Evolutionary conservation across 2,888 invertebrate genomes (phyloP), one percentile per base, ranked within the genome.

Genomic region (Meliscaeva auricollis): DNA sequence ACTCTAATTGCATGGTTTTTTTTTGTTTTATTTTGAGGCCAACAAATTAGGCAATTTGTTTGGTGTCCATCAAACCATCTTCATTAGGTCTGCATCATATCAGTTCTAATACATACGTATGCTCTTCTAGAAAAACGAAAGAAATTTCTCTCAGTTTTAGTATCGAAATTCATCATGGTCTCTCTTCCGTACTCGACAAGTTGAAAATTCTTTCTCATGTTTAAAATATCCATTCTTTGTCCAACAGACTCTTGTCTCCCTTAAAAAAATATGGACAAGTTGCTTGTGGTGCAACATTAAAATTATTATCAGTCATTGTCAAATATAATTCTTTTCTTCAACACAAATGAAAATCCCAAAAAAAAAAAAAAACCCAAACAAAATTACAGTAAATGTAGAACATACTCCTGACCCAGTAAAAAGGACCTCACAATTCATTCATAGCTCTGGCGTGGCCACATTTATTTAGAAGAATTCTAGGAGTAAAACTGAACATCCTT

Each of bases 221-320:
- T 20, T 35, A 35, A 58, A 35, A 30, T 8, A 30, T 1, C 30
- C 30, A 54, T 20, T 13, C 7, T n/a, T n/a, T n/a, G 7, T 13
- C 35, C 15, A 32, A 9, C 0, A 9, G 13, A 11, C 8, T 20
- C 8, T 30, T 30, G 30, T 30, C 54, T 15, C 1, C 15, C 30
- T n/a, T 2, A 15, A 15, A 1, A 1, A 9, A 1, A 15, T n/a
- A 15, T 8, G 15, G 1, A 22, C 4, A 6, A 13, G 1, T 9
- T 15, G 26, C 2, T 26, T 58, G 35, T 35, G 35, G 56, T 58
- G 20, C 17, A 58, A 20, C 35, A 58, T 35, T 58, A 58, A 35
- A 58, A 58, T 58, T 58, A 56, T 56, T 56, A 58, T 58, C 35
- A 35, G 11, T 58, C 35, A 58, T 56, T 58, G 56, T 58, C 54